Conservation (phyloP, 2,797 vertebrate species). For the Neosilurus mollespiculum region DNA sequence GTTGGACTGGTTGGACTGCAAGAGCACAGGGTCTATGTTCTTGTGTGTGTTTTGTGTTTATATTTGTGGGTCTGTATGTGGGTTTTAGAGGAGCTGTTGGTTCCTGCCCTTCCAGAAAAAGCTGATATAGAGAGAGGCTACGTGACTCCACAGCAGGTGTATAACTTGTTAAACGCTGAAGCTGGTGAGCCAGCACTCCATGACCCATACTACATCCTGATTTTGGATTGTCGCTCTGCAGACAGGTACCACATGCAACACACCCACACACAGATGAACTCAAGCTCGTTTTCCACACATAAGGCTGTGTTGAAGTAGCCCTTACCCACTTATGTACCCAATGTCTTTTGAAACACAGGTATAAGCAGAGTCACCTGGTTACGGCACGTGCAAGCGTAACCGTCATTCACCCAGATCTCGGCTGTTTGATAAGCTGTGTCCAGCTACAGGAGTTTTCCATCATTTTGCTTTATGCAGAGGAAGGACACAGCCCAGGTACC, state of each 20-base stretch:
- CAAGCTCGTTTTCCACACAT: not conserved
- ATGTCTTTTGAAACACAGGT: slow-evolving; percentile 52
- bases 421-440: slow-evolving; percentile 68
- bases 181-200: slow-evolving; percentile 65
- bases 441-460: slow-evolving; percentile 71
- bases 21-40: slow-evolving; percentile 2
- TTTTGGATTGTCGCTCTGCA: slow-evolving; percentile 67
- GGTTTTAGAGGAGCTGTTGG: slow-evolving; percentile 57
- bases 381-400: slow-evolving; percentile 66
- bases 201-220: slow-evolving; percentile 66
- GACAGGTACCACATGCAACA: slow-evolving; percentile 56
- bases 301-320: not conserved
- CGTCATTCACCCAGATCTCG: slow-evolving; percentile 68
- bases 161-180: slow-evolving; percentile 68
- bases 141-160: slow-evolving; percentile 67
- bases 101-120: slow-evolving; percentile 62
- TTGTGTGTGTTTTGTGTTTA: slow-evolving; percentile 40
- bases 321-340: slow-evolving; percentile 16
- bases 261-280: not conserved
- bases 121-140: slow-evolving; percentile 62
- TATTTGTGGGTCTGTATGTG: slow-evolving; percentile 32
- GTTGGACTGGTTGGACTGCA: too few relatives aligned
- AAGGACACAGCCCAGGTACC: slow-evolving; percentile 67
- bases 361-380: slow-evolving; percentile 68
- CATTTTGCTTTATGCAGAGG: slow-evolving; percentile 69